Evolutionary conservation across 2,888 invertebrate species (phyloP).

Genomic region (Anorthoa munda): DNA sequence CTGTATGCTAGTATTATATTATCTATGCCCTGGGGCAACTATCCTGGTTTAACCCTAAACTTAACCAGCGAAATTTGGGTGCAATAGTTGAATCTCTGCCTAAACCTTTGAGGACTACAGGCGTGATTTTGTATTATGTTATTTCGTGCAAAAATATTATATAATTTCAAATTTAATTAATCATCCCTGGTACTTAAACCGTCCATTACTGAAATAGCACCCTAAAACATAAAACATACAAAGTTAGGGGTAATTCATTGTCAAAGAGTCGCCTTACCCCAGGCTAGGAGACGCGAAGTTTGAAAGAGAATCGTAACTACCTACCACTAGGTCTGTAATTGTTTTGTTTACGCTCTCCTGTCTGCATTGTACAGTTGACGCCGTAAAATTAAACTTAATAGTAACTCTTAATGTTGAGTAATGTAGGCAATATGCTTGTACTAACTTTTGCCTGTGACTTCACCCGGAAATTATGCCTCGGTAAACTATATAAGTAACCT

Average conservation of each 20-base stretch:
- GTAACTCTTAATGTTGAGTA: slow-evolving; percentile 80
- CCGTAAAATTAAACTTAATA: slow-evolving; percentile 78
- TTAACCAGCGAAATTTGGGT: too few species aligned
- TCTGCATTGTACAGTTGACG: slow-evolving; percentile 77
- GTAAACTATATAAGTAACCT: background rate
- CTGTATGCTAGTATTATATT: too few species aligned
- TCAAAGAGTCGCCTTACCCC: slow-evolving; percentile 78
- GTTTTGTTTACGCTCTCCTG: slow-evolving; percentile 81
- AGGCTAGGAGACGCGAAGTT: slow-evolving; percentile 75
- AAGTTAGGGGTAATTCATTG: slow-evolving; percentile 79
- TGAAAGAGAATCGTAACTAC: slow-evolving; percentile 79
- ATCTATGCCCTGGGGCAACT: too few species aligned
- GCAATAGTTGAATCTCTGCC: too few species aligned
- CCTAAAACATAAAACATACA: slow-evolving; percentile 69
- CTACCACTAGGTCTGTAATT: slow-evolving; percentile 79
- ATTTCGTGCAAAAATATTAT: slow-evolving; percentile 18
- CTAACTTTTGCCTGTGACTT: slow-evolving; percentile 14
- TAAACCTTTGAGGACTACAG: too few species aligned
- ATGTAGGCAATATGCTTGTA: slow-evolving; percentile 68
- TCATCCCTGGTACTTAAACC: slow-evolving; percentile 45
- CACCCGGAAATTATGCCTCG: background rate
- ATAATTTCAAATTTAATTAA: slow-evolving; percentile 42
- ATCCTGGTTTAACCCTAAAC: too few species aligned
- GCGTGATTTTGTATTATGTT: too few species aligned
- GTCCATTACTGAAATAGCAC: slow-evolving; percentile 65